Base-by-base conservation (phyloP, 2,797 vertebrate species). In the Rhodeus uyekii region DNA sequence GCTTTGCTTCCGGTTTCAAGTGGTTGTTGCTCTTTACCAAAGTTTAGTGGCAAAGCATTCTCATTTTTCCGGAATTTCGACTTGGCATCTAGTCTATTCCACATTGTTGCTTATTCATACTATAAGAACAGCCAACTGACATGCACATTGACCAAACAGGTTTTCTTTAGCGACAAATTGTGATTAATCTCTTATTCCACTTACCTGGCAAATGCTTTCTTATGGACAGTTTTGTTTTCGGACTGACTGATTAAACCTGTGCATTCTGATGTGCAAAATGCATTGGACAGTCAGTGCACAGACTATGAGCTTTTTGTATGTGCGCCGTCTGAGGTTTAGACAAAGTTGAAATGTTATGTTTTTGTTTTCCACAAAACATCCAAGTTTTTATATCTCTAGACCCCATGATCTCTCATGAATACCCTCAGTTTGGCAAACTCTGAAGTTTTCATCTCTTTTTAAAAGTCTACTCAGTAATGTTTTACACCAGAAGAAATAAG, bases 41-140 rank as follows among this genome's bases (percentile, higher is more conserved):
- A 58, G 50, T 76, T 75, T 82, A 42, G 63, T 50, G 44, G 36
- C 44, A 53, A 76, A 76, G 73, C 71, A 65, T 44, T 50, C 48
- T 78, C 80, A 81, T 42, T 42, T 58, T 50, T 2, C 36, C 18
- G 58, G 8, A 39, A 16, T 71, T 60, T 71, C 22, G 3, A 34
- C 39, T 44, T n/a, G 22, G 19, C 53, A 58, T 34, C 2, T 42
- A 53, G 36, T 69, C 78, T 44, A 18, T 73, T 73, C 13, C 19
- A 16, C 32, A 73, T 22, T 38, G 50, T 38, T 16, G 34, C 22
- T 38, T 55, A 55, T 73, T 53, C 13, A 36, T 4, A 12, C 22
- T 53, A n/a, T n/a, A 22, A 14, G 19, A 53, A 73, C 5, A 1
- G 3, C 9, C 16, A 2, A 39, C 42, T 73, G 46, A 53, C 19